Percentiles rank a stretch among this genome's conserved stretches.
These are phyloP conservation scores for Irena cyanogastra DNA, from an alignment of 2,113 vertebrate species.

Conservation along the genomic window DNA sequence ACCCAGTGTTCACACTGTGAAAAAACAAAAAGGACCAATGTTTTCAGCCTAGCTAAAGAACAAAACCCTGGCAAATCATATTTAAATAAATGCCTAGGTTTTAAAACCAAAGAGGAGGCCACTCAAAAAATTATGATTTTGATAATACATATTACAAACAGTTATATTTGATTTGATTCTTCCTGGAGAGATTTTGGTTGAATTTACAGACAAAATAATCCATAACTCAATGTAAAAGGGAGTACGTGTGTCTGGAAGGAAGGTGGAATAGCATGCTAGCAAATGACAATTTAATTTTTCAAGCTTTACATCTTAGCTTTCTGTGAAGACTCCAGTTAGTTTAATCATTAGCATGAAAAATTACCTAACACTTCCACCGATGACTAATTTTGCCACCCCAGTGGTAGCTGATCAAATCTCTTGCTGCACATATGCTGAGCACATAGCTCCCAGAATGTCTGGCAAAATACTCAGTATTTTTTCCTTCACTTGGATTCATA, in stretches of 20 bases:
- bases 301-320: background rate
- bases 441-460: background rate
- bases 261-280: background rate
- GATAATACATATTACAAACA: background rate
- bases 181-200: background rate
- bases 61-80: background rate
- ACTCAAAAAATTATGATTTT: background rate
- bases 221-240: background rate
- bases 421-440: background rate
- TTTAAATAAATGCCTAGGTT: background rate
- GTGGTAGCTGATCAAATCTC: background rate
- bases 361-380: background rate
- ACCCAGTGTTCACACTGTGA: background rate
- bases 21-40: background rate
- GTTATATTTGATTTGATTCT: background rate
- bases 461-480: background rate
- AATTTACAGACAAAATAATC: background rate
- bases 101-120: background rate
- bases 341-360: background rate
- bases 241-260: background rate
- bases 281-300: background rate
- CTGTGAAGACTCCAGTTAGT: background rate
- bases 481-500: background rate
- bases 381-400: conserved; percentile 31
- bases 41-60: background rate